A percentile compares a stretch with the other conserved stretches of the same genome.
These are phyloP conservation scores for Danionella dracula DNA, from an alignment of 2,797 vertebrate genomes.

Conservation along the genomic window DNA sequence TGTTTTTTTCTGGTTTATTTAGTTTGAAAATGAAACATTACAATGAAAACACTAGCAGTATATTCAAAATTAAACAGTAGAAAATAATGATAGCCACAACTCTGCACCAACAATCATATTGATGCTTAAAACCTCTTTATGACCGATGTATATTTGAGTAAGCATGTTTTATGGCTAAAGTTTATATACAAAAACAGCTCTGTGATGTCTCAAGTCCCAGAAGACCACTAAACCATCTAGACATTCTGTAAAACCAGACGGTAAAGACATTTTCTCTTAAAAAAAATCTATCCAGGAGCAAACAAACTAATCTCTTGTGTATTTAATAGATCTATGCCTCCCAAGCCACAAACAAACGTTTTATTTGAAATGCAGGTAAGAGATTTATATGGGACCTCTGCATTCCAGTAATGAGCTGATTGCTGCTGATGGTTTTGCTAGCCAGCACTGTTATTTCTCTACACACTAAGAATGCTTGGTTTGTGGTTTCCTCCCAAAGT, in stretches of 20 bases:
- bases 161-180: not conserved
- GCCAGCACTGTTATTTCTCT: conserved; percentile 21
- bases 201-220: not conserved
- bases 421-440: conserved; percentile 11
- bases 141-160: not conserved
- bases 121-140: not conserved
- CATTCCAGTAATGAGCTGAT: conserved; percentile 8
- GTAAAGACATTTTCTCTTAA: not conserved
- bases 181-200: not conserved
- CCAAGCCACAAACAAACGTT: conserved; percentile 15
- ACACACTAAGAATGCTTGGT: conserved; percentile 15
- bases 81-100: too few species aligned
- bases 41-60: too few species aligned
- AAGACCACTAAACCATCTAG: not conserved
- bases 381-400: conserved; percentile 12
- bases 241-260: conserved; percentile 5
- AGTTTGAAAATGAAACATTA: too few species aligned
- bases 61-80: too few species aligned
- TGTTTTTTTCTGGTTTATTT: too few species aligned
- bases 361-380: conserved; percentile 5
- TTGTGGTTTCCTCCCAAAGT: conserved; percentile 4
- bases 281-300: not conserved
- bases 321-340: conserved; percentile 2
- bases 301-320: not conserved
- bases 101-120: too few species aligned